Evolutionary conservation across 2,797 vertebrate genomes (phyloP).

Genomic region (Tympanoctomys barrerae): DNA sequence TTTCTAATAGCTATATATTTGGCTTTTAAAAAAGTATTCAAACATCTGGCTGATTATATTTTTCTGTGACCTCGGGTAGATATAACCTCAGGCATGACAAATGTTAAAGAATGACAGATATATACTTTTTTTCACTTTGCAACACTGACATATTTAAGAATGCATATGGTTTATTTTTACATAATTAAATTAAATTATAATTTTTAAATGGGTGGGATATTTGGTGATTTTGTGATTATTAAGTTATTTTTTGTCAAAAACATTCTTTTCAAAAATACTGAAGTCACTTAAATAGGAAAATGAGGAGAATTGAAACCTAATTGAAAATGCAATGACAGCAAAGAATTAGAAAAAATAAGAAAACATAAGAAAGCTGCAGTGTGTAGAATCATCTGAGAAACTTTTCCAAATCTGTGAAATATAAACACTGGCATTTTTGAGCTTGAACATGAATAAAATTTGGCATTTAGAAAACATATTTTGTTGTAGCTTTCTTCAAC

Average conservation of each 20-base stretch:
- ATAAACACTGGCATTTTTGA: neutral
- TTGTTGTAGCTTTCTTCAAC: conserved; percentile 8
- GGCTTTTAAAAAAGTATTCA: neutral
- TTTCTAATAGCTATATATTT: conserved; percentile 60
- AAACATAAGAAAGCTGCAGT: conserved; percentile 25
- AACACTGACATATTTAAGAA: conserved; percentile 38
- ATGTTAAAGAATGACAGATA: conserved; percentile 62
- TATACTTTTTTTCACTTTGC: conserved; percentile 35
- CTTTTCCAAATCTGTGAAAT: neutral
- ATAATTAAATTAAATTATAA: conserved; percentile 53
- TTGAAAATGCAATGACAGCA: conserved; percentile 21
- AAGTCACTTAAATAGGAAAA: conserved; percentile 16
- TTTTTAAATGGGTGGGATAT: conserved; percentile 1
- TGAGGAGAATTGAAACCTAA: conserved; percentile 10
- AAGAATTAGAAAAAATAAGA: conserved; percentile 43
- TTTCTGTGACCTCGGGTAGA: conserved; percentile 60
- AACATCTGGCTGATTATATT: conserved; percentile 66
- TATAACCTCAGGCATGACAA: conserved; percentile 37
- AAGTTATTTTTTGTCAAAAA: conserved; percentile 36
- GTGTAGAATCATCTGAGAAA: neutral
- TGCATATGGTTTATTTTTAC: conserved; percentile 64
- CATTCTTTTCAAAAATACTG: neutral
- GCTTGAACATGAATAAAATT: neutral
- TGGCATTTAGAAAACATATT: conserved; percentile 12
- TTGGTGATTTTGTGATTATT: conserved; percentile 13